These are phyloP conservation scores for Phortica variegata DNA, from an alignment of 1,140 invertebrate genomes.

Conservation along the genomic window DNA sequence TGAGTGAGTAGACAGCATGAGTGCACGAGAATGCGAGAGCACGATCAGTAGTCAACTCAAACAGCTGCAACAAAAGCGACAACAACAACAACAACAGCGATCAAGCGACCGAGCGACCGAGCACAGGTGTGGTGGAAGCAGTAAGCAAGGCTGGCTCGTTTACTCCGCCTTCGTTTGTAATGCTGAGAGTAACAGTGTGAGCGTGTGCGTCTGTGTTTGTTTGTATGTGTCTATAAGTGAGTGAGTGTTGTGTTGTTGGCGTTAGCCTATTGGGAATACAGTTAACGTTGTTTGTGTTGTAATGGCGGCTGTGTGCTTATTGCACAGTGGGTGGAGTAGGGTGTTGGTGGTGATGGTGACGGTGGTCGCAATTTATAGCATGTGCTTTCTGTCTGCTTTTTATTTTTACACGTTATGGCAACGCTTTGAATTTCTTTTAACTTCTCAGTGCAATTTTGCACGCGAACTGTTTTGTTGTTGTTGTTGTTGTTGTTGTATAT, in stretches of 20 bases:
- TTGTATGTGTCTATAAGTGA: neutral
- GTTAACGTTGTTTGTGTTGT: conserved; percentile 27
- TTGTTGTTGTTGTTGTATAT: no score
- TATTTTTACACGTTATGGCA: no score
- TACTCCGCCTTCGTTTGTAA: neutral
- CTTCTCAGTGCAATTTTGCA: no score
- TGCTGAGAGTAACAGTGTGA: conserved; percentile 16
- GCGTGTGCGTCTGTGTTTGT: neutral
- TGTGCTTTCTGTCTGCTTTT: no score
- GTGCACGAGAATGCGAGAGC: conserved; percentile 22
- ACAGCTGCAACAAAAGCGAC: no score
- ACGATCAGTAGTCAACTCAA: conserved; percentile 9
- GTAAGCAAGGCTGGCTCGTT: conserved; percentile 33
- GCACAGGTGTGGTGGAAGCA: conserved; percentile 35
- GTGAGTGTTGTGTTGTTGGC: conserved; percentile 5
- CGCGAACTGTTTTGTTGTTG: no score
- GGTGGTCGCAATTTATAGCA: no score
- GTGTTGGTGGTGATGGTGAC: no score
- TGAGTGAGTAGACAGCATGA: no score
- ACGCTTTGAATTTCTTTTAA: no score
- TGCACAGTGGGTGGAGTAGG: no score
- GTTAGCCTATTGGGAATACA: conserved; percentile 23
- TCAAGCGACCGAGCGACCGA: conserved; percentile 26
- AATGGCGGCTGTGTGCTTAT: conserved; percentile 30
- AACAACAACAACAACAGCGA: no score